Conservation (phyloP, 1,140 invertebrate genomes). For the Campoletis sonorensis region DNA sequence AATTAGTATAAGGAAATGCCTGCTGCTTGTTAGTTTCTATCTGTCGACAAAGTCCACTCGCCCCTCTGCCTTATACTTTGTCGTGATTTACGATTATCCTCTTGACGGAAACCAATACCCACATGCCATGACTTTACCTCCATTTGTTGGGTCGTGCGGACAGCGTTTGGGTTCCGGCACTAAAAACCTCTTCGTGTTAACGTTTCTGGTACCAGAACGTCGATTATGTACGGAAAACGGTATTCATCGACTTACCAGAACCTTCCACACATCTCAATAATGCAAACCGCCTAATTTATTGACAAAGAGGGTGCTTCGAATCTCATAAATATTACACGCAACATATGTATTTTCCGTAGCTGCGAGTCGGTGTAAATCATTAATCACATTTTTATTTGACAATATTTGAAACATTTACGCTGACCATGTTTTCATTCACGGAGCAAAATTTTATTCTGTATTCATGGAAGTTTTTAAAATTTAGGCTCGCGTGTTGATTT, state of each 20-base stretch:
- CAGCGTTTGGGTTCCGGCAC: neutral
- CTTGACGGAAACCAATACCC: neutral
- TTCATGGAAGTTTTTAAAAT: no score
- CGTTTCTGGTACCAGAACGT: neutral
- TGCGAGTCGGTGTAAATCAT: no score
- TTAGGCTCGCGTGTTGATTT: no score
- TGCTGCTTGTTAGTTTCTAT: no score
- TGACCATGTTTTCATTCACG: no score
- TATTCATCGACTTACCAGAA: constrained; percentile 2
- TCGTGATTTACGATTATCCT: neutral
- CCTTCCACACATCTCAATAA: constrained; percentile 2
- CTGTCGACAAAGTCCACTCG: no score
- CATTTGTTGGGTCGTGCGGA: neutral
- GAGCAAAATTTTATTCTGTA: no score
- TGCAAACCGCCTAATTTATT: constrained; percentile 4
- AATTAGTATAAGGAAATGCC: no score
- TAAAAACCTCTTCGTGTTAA: neutral
- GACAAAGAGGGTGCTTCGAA: neutral
- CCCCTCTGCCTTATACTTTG: neutral
- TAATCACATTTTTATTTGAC: no score
- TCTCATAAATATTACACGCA: neutral
- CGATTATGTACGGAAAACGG: constrained; percentile 35
- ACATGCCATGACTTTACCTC: neutral
- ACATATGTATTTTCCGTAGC: neutral
- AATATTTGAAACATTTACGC: no score